Conservation (phyloP, 2,888 invertebrate genomes). For the Carcina quercana region DNA sequence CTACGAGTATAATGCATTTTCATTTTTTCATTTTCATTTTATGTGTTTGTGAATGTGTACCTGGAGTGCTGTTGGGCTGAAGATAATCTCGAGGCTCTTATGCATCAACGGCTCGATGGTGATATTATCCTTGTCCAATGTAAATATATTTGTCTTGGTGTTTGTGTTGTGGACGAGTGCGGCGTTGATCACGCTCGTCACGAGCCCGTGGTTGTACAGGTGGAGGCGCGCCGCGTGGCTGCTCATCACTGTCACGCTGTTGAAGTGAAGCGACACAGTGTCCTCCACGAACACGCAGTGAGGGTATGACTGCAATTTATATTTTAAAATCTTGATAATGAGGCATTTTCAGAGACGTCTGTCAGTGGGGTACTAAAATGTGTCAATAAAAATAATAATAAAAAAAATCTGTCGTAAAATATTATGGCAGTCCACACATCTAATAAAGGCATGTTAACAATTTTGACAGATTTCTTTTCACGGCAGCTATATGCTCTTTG, state of each 20-base stretch:
- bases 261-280: slow-evolving; percentile 56
- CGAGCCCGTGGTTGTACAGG: slow-evolving; percentile 62
- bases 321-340: too few species aligned
- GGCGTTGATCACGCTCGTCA: slow-evolving; percentile 51
- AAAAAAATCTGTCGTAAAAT: too few species aligned
- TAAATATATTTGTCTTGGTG: slow-evolving; percentile 43
- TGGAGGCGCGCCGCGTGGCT: slow-evolving; percentile 44
- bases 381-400: too few species aligned
- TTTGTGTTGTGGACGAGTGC: slow-evolving; percentile 51
- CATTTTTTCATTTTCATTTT: too few species aligned
- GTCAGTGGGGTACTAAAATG: too few species aligned
- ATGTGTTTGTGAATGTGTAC: slow-evolving; percentile 28
- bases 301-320: slow-evolving; percentile 54
- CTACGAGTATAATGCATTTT: too few species aligned
- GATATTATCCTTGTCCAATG: slow-evolving; percentile 54
- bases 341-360: too few species aligned
- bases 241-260: slow-evolving; percentile 51
- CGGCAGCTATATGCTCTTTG: too few species aligned
- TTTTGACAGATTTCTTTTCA: too few species aligned
- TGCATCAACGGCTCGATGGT: slow-evolving; percentile 59
- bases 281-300: slow-evolving; percentile 64
- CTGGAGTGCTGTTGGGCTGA: slow-evolving; percentile 50
- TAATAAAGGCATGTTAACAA: too few species aligned
- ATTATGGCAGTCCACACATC: too few species aligned
- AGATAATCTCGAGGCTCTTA: slow-evolving; percentile 52